Evolutionary conservation across 2,797 vertebrate genomes (phyloP), one percentile per base, ranked within the genome.

Genomic region (Channa striata): DNA sequence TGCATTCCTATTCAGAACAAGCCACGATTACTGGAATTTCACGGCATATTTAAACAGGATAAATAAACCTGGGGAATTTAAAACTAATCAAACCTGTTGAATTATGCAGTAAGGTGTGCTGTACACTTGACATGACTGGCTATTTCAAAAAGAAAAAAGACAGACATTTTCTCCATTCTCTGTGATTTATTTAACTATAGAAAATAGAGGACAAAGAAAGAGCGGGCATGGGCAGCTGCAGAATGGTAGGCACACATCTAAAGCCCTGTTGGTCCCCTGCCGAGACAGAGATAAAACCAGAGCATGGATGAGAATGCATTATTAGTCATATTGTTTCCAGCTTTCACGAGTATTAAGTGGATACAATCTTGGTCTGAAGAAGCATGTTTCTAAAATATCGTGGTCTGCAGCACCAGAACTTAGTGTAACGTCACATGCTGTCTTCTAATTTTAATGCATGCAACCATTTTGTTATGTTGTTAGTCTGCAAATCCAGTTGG

Each of bases 21-120:
- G 57, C 37, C 34, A 50, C 77, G 59, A 65, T 82, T 59, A 82
- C 69, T 58, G 68, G 34, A 64, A 83, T 80, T 90, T 90, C 56
- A 81, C 13, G 2, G 58, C 50, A 71, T 82, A 81, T 86, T 90
- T 84, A 83, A 86, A 87, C 63, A 73, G 84, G 89, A 91, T 84
- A 91, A 91, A 89, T 87, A 92, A 92, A 86, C 65, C 74, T 53
- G 77, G 58, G 77, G 81, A 87, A 90, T 87, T 77, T 85, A 88
- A 93, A 94, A 94, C 94, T 93, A 94, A 95, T 95, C 91, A 93
- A 81, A 80, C 79, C 78, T 90, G 82, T 82, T 94, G 84, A 90
- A 93, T 92, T 89, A 93, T 92, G 90, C 90, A 92, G 82, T 14
- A 68, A 83, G 84, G 87, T 89, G 80, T 63, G 64, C 83, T 11